Conservation (phyloP, 2,888 invertebrate genomes). For the Eilema caniola region DNA sequence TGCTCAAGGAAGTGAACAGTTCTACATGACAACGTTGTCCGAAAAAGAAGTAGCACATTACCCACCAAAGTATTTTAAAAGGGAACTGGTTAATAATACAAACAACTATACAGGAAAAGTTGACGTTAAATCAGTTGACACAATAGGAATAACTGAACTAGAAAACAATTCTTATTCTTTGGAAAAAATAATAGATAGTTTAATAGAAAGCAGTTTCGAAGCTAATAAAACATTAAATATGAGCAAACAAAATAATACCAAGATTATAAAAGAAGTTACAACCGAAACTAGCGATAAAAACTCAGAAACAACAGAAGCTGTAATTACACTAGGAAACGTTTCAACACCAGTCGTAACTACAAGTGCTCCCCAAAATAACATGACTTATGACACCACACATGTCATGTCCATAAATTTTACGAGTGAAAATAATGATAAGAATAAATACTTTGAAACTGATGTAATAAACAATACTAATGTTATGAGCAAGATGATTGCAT, state of each 20-base stretch:
- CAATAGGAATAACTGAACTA: slow-evolving; percentile 54
- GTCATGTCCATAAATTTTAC: slow-evolving; percentile 54
- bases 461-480: slow-evolving; percentile 41
- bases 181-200: slow-evolving; percentile 68
- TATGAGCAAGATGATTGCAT: slow-evolving; percentile 62
- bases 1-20: slow-evolving; percentile 24
- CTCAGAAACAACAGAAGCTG: slow-evolving; percentile 7
- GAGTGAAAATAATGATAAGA: slow-evolving; percentile 54
- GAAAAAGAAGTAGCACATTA: slow-evolving; percentile 39
- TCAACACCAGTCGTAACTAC: not conserved
- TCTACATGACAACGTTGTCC: slow-evolving; percentile 44
- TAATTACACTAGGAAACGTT: slow-evolving; percentile 11
- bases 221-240: slow-evolving; percentile 41
- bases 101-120: slow-evolving; percentile 34
- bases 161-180: slow-evolving; percentile 60
- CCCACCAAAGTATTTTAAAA: slow-evolving; percentile 65
- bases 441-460: slow-evolving; percentile 50
- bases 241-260: slow-evolving; percentile 23
- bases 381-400: slow-evolving; percentile 34
- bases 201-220: slow-evolving; percentile 64
- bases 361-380: not conserved
- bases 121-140: slow-evolving; percentile 51
- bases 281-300: slow-evolving; percentile 10
- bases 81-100: slow-evolving; percentile 60
- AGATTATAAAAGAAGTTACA: slow-evolving; percentile 15